Conservation (phyloP, 2,888 invertebrate genomes). For the Venusia cambrica region DNA sequence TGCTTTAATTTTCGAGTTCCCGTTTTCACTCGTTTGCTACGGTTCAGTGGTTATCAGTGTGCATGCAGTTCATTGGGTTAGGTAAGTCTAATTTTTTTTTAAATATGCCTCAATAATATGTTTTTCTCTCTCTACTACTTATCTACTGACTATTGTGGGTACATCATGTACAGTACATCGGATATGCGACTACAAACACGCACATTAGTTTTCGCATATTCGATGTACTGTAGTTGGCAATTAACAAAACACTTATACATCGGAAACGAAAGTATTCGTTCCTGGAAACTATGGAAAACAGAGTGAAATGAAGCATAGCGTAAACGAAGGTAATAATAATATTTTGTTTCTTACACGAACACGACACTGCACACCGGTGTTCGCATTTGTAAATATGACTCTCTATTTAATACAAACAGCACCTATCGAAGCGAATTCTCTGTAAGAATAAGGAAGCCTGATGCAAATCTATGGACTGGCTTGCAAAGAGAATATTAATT, state of each 20-base stretch:
- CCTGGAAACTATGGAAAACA: constrained; percentile 19
- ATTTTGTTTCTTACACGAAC: constrained; percentile 3
- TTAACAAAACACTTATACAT: constrained; percentile 32
- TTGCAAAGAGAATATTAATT: no score
- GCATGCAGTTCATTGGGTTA: no score
- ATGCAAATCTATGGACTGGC: not conserved
- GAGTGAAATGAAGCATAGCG: constrained; percentile 10
- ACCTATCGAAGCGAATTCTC: no score
- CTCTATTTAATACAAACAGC: no score
- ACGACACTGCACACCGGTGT: not conserved
- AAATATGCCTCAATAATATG: no score
- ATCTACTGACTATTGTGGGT: no score
- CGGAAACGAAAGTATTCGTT: constrained; percentile 42
- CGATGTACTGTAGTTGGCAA: no score
- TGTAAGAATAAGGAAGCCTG: constrained; percentile 4
- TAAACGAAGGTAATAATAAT: constrained; percentile 1
- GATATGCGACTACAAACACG: constrained; percentile 25
- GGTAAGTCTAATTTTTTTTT: no score
- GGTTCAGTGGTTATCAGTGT: no score
- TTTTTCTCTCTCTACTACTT: no score
- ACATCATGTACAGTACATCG: no score
- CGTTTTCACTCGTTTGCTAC: constrained; percentile 7
- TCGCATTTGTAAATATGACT: constrained; percentile 2
- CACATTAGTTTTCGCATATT: constrained; percentile 39
- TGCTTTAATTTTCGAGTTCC: constrained; percentile 10